Evolutionary conservation across 1,140 invertebrate genomes (phyloP).

Genomic region (Drosophila miranda): DNA sequence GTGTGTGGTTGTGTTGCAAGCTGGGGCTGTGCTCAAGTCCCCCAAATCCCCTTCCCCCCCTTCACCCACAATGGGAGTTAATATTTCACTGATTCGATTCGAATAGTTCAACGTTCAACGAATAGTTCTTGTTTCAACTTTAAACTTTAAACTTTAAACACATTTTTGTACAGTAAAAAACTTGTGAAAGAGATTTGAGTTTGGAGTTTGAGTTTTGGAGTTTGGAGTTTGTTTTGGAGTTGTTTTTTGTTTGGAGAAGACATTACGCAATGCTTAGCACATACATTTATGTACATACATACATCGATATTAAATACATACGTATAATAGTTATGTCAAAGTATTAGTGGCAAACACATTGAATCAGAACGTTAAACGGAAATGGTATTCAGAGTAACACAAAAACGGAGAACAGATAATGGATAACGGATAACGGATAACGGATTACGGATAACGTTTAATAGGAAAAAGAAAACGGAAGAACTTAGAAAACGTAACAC

Average conservation of each 20-base stretch:
- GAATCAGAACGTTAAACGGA: slow-evolving; percentile 38
- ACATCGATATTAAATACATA: slow-evolving; percentile 50
- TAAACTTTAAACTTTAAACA: slow-evolving; percentile 2
- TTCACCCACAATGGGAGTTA: too few relatives aligned
- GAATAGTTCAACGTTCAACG: slow-evolving; percentile 3
- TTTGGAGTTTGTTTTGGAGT: slow-evolving; percentile 23
- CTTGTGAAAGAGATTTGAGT: slow-evolving; percentile 18
- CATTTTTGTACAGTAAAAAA: slow-evolving; percentile 13
- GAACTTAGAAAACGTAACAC: slow-evolving; percentile 7
- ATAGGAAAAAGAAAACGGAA: slow-evolving; percentile 5
- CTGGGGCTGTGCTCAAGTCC: slow-evolving; percentile 48
- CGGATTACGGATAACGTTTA: slow-evolving; percentile 12
- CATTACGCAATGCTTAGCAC: slow-evolving; percentile 68
- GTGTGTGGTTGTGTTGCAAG: slow-evolving; percentile 21
- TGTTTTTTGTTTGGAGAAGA: slow-evolving; percentile 34
- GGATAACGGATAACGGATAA: slow-evolving; percentile 16
- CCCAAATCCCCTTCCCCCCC: neutral
- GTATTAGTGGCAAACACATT: slow-evolving; percentile 47
- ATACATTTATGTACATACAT: slow-evolving; percentile 70
- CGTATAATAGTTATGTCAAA: slow-evolving; percentile 43
- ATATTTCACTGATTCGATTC: too few relatives aligned
- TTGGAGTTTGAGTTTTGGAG: slow-evolving; percentile 19
- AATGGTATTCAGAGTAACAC: slow-evolving; percentile 31
- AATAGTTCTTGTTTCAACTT: slow-evolving; percentile 1
- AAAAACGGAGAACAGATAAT: slow-evolving; percentile 25